Conservation (phyloP, 1,140 invertebrate genomes). For the Acromyrmex echinatior region DNA sequence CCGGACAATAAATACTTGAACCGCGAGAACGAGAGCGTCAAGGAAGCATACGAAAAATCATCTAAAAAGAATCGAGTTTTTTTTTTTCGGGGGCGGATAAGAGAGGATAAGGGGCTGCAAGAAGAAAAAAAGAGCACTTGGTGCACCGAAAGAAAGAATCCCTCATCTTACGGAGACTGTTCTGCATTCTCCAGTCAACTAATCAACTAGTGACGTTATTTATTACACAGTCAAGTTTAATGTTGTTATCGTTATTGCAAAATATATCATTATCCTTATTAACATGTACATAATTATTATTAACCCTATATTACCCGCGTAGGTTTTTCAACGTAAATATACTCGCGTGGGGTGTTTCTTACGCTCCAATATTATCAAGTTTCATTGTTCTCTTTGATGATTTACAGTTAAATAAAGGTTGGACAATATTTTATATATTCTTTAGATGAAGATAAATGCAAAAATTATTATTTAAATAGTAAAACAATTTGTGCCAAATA, state of each 20-base stretch:
- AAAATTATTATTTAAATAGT: too few relatives aligned
- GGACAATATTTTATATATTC: too few relatives aligned
- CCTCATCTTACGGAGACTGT: not conserved
- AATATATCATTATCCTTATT: not conserved
- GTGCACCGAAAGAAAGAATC: not conserved
- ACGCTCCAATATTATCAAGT: too few relatives aligned
- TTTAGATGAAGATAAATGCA: too few relatives aligned
- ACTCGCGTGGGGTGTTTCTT: too few relatives aligned
- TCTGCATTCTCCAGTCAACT: too few relatives aligned
- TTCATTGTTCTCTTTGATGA: too few relatives aligned
- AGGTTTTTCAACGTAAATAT: too few relatives aligned
- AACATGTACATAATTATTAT: not conserved
- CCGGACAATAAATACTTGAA: slow-evolving; percentile 66
- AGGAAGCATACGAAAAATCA: slow-evolving; percentile 34
- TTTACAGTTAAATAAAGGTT: too few relatives aligned
- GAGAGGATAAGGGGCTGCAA: not conserved
- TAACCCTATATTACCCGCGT: not conserved
- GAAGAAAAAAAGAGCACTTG: not conserved
- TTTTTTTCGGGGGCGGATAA: not conserved
- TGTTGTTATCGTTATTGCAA: not conserved
- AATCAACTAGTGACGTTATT: not conserved
- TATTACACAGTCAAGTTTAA: not conserved
- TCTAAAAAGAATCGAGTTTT: slow-evolving; percentile 46
- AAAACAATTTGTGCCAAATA: too few relatives aligned
- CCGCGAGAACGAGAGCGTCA: slow-evolving; percentile 29